Conservation (phyloP, 2,797 vertebrate species). For the Myotis pilosus region DNA sequence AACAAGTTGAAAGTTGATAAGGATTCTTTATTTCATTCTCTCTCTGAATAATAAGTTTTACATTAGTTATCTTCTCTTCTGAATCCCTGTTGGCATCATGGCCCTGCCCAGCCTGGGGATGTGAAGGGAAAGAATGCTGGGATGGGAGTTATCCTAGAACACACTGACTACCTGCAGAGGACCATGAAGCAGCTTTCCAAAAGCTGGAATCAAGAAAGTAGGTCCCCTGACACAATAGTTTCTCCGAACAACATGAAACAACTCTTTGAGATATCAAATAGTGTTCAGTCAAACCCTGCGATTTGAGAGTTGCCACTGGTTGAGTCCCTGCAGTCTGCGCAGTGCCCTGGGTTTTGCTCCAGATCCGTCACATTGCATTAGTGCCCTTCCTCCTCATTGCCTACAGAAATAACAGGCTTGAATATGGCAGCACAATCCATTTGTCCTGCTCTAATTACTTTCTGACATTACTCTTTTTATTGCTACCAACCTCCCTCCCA, state of each 20-base stretch:
- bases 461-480: constrained; percentile 87
- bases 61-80: neutral
- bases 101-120: neutral
- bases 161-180: neutral
- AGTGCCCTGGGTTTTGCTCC: constrained; percentile 94
- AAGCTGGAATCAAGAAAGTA: constrained; percentile 50
- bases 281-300: constrained; percentile 79
- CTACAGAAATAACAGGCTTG: constrained; percentile 96
- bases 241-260: constrained; percentile 76
- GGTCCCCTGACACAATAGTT: constrained; percentile 76
- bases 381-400: constrained; percentile 92
- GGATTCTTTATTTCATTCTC: neutral
- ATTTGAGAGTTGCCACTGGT: constrained; percentile 78
- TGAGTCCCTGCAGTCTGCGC: constrained; percentile 84
- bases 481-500: constrained; percentile 82
- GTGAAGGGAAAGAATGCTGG: neutral
- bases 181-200: neutral
- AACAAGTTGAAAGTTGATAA: constrained; percentile 1
- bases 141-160: neutral
- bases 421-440: constrained; percentile 92
- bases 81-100: neutral
- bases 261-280: constrained; percentile 81
- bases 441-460: constrained; percentile 98
- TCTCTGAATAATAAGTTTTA: neutral
- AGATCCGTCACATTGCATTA: constrained; percentile 98